Evolutionary conservation across 2,113 vertebrate species (phyloP).

Genomic region (Galeopterus variegatus): DNA sequence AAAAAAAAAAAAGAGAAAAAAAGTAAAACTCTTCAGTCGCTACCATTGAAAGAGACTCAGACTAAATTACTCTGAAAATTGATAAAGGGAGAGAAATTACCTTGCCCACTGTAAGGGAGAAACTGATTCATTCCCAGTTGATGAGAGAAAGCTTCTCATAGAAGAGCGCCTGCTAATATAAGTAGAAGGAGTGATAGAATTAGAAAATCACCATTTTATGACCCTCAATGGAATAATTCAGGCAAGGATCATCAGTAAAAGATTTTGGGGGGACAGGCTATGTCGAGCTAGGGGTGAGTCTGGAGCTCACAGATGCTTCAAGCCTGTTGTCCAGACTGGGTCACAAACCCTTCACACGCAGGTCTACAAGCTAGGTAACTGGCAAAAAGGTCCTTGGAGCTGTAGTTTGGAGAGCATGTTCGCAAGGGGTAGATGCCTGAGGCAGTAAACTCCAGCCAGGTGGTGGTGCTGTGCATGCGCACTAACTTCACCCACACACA

Average conservation of each 20-base stretch:
- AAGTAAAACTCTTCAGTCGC: neutral
- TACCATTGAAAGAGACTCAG: neutral
- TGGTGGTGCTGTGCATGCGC: too few relatives aligned
- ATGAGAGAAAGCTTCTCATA: conserved; percentile 1
- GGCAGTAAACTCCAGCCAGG: too few relatives aligned
- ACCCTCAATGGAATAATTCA: neutral
- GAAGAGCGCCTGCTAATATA: neutral
- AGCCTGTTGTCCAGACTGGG: too few relatives aligned
- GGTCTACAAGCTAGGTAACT: too few relatives aligned
- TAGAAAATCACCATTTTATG: neutral
- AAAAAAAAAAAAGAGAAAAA: too few relatives aligned
- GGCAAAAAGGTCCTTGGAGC: too few relatives aligned
- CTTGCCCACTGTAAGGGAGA: neutral
- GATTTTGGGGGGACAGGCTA: neutral
- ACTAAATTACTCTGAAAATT: conserved; percentile 17
- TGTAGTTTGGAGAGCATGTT: too few relatives aligned
- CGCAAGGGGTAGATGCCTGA: too few relatives aligned
- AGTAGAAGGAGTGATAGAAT: neutral
- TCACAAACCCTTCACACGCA: too few relatives aligned
- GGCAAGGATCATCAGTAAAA: neutral
- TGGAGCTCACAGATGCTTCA: too few relatives aligned
- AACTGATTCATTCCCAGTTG: neutral
- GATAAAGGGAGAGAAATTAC: neutral
- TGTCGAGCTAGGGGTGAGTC: too few relatives aligned
- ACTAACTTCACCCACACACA: too few relatives aligned